Evolutionary conservation across 23 tunicate species (phyloP).

Genomic region (Styela plicata): DNA sequence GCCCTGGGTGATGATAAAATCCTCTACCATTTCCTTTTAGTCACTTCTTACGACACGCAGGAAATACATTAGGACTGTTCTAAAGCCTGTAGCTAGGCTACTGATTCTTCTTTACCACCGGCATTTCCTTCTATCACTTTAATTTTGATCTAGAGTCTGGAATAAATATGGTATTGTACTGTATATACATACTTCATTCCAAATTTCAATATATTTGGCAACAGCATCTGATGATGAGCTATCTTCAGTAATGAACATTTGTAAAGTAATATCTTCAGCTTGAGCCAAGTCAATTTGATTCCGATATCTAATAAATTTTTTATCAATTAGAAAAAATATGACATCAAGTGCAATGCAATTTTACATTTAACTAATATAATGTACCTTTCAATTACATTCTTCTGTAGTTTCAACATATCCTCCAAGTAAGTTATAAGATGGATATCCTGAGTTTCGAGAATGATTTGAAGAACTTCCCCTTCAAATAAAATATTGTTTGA

Average conservation of each 20-base stretch:
- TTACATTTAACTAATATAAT: too few relatives aligned
- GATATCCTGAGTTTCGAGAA: constrained; percentile 30
- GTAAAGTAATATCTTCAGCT: neutral
- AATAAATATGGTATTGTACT: neutral
- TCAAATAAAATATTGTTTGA: too few relatives aligned
- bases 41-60: too few relatives aligned
- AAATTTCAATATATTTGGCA: neutral
- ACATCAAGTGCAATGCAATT: neutral
- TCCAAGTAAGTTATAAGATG: constrained; percentile 11
- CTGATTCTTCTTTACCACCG: too few relatives aligned
- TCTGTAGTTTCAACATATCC: constrained; percentile 12
- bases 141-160: too few relatives aligned
- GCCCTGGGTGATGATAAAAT: too few relatives aligned
- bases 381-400: constrained; percentile 36
- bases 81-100: too few relatives aligned
- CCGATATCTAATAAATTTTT: neutral
- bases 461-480: constrained; percentile 21
- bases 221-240: neutral
- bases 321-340: neutral
- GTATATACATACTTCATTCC: neutral
- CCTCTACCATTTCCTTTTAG: too few relatives aligned
- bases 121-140: too few relatives aligned
- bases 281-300: neutral
- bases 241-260: neutral
- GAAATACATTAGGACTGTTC: too few relatives aligned